Conservation (phyloP, 2,113 vertebrate species). For the Halichoeres trimaculatus region DNA sequence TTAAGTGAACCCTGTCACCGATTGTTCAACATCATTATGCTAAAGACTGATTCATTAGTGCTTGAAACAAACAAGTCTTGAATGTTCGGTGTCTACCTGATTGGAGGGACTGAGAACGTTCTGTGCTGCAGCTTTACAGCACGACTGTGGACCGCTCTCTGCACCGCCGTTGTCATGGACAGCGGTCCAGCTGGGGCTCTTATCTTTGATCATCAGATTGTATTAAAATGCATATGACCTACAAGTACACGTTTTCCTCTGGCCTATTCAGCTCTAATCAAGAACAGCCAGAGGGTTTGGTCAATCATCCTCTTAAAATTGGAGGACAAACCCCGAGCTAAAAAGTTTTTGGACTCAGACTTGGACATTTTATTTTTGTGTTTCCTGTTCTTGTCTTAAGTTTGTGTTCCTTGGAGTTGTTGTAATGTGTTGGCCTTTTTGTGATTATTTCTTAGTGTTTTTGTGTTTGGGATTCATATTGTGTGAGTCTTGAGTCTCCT, state of each 20-base stretch:
- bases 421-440: too few relatives aligned
- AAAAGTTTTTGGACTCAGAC: too few relatives aligned
- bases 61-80: slow-evolving; percentile 7
- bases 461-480: too few relatives aligned
- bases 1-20: too few relatives aligned
- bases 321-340: too few relatives aligned
- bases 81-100: not conserved
- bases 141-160: not conserved
- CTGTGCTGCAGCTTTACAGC: not conserved
- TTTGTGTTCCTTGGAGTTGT: too few relatives aligned
- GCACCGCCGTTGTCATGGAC: slow-evolving; percentile 27
- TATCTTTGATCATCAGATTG: slow-evolving; percentile 30
- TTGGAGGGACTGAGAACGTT: not conserved
- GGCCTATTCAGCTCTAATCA: slow-evolving; percentile 38
- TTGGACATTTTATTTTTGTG: too few relatives aligned
- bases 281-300: slow-evolving; percentile 44
- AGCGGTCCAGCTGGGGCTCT: not conserved
- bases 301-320: slow-evolving; percentile 18
- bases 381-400: too few relatives aligned
- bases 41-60: not conserved
- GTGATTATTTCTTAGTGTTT: too few relatives aligned
- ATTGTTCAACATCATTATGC: not conserved
- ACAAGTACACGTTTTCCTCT: slow-evolving; percentile 19
- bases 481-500: too few relatives aligned
- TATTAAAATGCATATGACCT: slow-evolving; percentile 52